Percentiles rank a stretch among this genome's conserved stretches.
These are phyloP conservation scores for Sebastes melanostomus DNA, from an alignment of 2,797 vertebrate species.

Conservation along the genomic window DNA sequence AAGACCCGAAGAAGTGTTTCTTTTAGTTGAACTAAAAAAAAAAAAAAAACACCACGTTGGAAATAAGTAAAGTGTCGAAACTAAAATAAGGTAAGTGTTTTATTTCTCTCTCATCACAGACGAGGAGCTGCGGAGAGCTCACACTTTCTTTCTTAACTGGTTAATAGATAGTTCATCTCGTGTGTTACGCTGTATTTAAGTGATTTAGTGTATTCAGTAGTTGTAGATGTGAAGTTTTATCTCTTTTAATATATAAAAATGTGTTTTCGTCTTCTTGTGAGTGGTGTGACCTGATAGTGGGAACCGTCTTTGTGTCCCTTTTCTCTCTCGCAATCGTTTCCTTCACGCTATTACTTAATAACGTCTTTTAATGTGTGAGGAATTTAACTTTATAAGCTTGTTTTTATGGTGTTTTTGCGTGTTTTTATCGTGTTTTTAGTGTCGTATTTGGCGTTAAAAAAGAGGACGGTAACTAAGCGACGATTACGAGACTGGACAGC, in stretches of 20 bases:
- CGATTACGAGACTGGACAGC: not conserved
- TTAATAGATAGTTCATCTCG: conserved; percentile 65
- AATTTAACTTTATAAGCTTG: conserved; percentile 50
- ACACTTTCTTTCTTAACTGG: conserved; percentile 74
- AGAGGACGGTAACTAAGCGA: conserved; percentile 10
- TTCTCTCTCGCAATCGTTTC: conserved; percentile 17
- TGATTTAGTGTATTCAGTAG: not conserved
- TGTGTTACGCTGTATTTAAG: conserved; percentile 25
- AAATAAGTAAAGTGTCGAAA: conserved; percentile 85
- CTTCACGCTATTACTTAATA: not conserved
- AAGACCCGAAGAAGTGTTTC: conserved; percentile 72
- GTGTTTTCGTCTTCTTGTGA: conserved; percentile 50
- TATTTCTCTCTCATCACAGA: conserved; percentile 73
- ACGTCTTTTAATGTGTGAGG: conserved; percentile 46
- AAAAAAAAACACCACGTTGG: conserved; percentile 61
- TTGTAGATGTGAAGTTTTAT: conserved; percentile 50
- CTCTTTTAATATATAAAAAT: conserved; percentile 21
- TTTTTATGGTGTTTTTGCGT: not conserved
- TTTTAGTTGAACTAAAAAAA: conserved; percentile 66
- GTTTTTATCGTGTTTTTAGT: conserved; percentile 7
- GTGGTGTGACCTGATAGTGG: conserved; percentile 79
- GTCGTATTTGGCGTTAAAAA: conserved; percentile 26
- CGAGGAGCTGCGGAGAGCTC: conserved; percentile 71
- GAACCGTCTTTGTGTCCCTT: conserved; percentile 83
- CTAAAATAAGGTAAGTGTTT: conserved; percentile 84